Conservation (phyloP, 2,113 vertebrate species). For the Bubalus kerabau region DNA sequence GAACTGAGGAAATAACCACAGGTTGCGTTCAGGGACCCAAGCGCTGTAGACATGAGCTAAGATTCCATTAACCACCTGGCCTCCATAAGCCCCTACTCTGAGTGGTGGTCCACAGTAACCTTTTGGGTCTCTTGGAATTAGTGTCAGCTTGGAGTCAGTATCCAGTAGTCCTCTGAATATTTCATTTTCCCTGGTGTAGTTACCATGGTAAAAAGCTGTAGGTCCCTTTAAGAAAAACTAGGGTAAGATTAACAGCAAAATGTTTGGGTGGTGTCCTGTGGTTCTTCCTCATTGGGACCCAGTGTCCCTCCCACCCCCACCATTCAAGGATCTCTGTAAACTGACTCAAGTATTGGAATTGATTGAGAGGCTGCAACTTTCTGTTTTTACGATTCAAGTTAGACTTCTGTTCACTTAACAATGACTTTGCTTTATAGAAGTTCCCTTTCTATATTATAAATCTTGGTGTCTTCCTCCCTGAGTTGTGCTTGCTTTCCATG, state of each 20-base stretch:
- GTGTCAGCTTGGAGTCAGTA: background rate
- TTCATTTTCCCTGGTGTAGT: background rate
- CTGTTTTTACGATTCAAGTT: background rate
- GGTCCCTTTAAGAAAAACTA: background rate
- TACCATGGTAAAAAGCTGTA: background rate
- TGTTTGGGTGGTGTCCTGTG: background rate
- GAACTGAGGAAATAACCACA: background rate
- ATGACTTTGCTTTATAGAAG: background rate
- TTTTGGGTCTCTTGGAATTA: background rate
- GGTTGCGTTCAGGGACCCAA: background rate
- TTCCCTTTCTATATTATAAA: background rate
- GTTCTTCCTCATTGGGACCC: background rate
- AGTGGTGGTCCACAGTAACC: background rate
- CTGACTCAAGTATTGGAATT: background rate
- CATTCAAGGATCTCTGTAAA: background rate
- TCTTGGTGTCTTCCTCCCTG: background rate
- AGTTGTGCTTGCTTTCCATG: background rate
- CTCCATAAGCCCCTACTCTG: background rate
- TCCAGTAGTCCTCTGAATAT: background rate
- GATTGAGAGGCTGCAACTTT: background rate
- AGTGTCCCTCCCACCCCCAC: background rate
- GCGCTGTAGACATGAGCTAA: background rate
- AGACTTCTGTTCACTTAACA: background rate
- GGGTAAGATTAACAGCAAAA: background rate
- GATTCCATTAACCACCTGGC: background rate